phyloP scores from a whole-genome alignment of 2,797 vertebrate species.

The Bucorvus abyssinicus region DNA sequence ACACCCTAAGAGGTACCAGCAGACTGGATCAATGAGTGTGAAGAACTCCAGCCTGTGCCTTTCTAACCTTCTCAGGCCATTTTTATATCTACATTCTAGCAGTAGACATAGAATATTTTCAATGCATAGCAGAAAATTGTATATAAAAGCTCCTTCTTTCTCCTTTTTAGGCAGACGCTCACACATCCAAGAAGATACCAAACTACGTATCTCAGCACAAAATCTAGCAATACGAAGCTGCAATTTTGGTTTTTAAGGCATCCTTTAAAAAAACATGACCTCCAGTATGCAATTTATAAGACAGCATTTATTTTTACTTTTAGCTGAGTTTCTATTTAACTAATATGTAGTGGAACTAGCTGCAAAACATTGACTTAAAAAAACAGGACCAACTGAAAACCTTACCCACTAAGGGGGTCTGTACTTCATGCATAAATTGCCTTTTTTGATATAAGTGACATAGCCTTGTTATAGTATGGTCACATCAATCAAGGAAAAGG shows the following conservation, averaged over 20 bases:
- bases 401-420: fast-evolving
- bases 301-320: not conserved
- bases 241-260: not conserved
- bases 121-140: not conserved
- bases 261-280: not conserved
- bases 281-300: not conserved
- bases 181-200: too few species aligned
- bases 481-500: not conserved
- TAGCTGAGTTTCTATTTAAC: not conserved
- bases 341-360: not conserved
- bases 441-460: not conserved
- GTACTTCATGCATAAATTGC: not conserved
- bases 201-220: not conserved
- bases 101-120: not conserved
- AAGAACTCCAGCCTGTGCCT: not conserved
- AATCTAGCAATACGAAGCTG: not conserved
- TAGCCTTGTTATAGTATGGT: not conserved
- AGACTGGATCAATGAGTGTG: not conserved
- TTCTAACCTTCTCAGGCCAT: not conserved
- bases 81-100: not conserved
- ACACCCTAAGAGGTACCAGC: not conserved
- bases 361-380: not conserved
- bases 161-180: not conserved
- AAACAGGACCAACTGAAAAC: not conserved
- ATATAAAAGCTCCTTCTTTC: not conserved